Evolutionary conservation across 2,113 vertebrate genomes (phyloP).

Genomic region (Bettongia penicillata): DNA sequence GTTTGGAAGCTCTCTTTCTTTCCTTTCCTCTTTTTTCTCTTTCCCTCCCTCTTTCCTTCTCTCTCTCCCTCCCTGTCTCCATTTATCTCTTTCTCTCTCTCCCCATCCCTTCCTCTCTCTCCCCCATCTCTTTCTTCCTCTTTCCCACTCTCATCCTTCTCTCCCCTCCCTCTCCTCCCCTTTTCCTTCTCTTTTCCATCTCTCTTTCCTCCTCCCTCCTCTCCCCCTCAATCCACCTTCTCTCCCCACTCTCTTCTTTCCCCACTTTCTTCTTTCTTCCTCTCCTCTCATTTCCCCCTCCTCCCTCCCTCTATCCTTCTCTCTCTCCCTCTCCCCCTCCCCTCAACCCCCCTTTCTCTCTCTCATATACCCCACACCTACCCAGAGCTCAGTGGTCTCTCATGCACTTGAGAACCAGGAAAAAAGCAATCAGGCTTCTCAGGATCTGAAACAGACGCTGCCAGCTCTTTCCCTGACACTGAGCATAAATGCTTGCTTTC

Average conservation of each 20-base stretch:
- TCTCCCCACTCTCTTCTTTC: too few species aligned
- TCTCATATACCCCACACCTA: not conserved
- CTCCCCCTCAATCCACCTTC: too few species aligned
- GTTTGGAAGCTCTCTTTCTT: not conserved
- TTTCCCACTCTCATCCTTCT: too few species aligned
- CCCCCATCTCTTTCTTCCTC: too few species aligned
- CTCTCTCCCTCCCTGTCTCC: too few species aligned
- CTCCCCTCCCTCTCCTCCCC: too few species aligned
- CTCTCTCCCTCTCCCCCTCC: too few species aligned
- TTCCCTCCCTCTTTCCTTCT: not conserved
- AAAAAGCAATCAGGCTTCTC: not conserved
- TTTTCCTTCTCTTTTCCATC: too few species aligned
- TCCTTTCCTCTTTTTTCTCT: not conserved
- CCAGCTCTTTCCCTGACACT: not conserved
- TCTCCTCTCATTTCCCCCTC: too few species aligned
- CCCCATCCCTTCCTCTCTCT: too few species aligned
- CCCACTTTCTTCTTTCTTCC: not conserved
- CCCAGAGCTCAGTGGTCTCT: not conserved
- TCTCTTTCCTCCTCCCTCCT: too few species aligned
- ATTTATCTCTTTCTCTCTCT: too few species aligned
- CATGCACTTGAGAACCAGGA: not conserved
- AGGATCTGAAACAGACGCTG: not conserved
- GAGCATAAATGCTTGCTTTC: not conserved
- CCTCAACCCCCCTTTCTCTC: not conserved
- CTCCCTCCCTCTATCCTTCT: not conserved